Evolutionary conservation across 2,113 vertebrate species (phyloP).

Genomic region (Blennius ocellaris): DNA sequence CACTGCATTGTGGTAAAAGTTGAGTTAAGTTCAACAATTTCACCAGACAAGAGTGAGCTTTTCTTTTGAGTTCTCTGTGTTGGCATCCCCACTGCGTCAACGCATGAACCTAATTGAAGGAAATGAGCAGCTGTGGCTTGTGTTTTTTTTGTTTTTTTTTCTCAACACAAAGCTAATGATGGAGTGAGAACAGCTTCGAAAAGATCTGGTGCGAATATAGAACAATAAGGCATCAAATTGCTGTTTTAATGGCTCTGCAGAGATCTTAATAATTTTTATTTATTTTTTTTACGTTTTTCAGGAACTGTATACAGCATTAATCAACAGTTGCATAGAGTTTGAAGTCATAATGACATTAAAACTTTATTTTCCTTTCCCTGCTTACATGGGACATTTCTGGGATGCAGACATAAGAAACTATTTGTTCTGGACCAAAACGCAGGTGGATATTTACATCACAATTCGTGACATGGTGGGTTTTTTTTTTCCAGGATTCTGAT

Average conservation of each 20-base stretch:
- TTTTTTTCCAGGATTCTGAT: too few relatives aligned
- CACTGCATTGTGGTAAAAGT: neutral
- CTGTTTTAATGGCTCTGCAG: too few relatives aligned
- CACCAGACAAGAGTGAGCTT: neutral
- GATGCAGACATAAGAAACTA: neutral
- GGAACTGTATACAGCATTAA: too few relatives aligned
- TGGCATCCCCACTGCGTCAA: neutral
- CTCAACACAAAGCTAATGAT: neutral
- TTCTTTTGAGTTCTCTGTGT: neutral
- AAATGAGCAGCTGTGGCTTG: neutral
- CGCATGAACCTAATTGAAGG: neutral
- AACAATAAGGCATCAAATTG: neutral
- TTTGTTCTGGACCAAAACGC: neutral
- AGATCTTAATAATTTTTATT: too few relatives aligned
- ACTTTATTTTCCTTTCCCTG: too few relatives aligned
- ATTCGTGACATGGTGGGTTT: too few relatives aligned
- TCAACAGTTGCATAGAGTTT: too few relatives aligned
- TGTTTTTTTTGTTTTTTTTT: neutral
- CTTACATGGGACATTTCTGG: too few relatives aligned
- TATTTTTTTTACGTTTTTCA: too few relatives aligned
- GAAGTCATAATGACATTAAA: too few relatives aligned
- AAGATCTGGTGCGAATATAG: neutral
- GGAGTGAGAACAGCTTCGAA: neutral
- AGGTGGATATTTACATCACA: too few relatives aligned
- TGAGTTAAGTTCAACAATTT: conserved; percentile 6